Base-by-base conservation (phyloP, 64 coral and sea anemone species). In the Montipora sp. region DNA sequence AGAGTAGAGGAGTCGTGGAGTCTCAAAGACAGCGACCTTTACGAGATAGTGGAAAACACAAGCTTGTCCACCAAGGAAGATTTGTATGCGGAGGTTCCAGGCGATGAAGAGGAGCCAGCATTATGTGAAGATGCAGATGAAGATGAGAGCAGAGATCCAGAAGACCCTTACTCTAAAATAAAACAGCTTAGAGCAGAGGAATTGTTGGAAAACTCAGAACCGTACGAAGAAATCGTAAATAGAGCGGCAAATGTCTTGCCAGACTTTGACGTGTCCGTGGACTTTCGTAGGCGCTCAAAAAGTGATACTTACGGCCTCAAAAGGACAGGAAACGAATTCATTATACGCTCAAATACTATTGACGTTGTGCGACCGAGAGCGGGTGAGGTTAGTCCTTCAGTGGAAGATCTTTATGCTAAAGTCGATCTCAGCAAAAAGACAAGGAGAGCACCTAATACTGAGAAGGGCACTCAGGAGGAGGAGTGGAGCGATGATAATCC, bases 381-480 rank as follows among this genome's bases (percentile, higher is more conserved):
- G n/a, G 44, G 45, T 19, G 47, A 50, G 19, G 82, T 51, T 71
- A 22, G 59, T 49, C 13, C 47, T 5, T 47, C n/a, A 13, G 4
- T 69, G 5, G 82, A 85, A 46, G 46, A 70, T 47, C 66, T 68
- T 48, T 85, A 85, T 36, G 82, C 82, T 9, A 50, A 70, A 50
- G 82, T 85, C 15, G 82, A 85, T 68, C 65, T 85, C 16, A 85
- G 65, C 16, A 85, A 72, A 65, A 85, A 85, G n/a, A 71, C 61
- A 19, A 85, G 10, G 82, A 47, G 63, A 13, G 27, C 3, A 19
- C 23, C 3, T 18, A 47, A 15, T 47, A n/a, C 43, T 3, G 82
- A 72, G 20, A 7, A 43, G 2, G 46, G 11, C 19, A 70, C 16
- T n/a, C 43, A 13, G 2, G 82, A 85, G 82, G 82, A 49, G 48